A percentile compares a stretch with the other conserved stretches of the same genome.
phyloP scores from a whole-genome alignment of 2,113 vertebrate genomes.

The Alligator sinensis region DNA sequence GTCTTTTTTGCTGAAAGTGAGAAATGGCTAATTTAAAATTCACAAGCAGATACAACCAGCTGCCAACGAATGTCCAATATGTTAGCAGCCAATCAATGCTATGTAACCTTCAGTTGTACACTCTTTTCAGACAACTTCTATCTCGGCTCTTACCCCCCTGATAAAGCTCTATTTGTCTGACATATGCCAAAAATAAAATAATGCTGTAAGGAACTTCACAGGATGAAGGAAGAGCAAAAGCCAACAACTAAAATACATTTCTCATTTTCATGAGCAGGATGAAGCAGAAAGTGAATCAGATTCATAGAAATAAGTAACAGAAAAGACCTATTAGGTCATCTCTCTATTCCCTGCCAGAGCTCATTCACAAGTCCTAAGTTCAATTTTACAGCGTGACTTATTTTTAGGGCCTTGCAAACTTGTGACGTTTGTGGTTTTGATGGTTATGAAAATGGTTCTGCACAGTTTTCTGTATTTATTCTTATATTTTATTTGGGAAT shows the following conservation, averaged over 20 bases:
- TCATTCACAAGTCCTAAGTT: background rate
- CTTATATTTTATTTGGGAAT: background rate
- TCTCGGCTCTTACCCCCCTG: background rate
- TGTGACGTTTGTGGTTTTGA: background rate
- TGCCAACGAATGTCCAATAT: background rate
- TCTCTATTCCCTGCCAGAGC: background rate
- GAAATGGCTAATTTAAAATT: conserved; percentile 20
- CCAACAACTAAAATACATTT: background rate
- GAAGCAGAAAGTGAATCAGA: background rate
- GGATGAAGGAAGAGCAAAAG: background rate
- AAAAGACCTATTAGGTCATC: background rate
- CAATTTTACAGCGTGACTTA: background rate
- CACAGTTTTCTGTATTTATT: background rate
- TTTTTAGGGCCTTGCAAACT: background rate
- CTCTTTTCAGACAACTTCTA: background rate
- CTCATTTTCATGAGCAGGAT: background rate
- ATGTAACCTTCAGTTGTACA: background rate
- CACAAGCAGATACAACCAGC: background rate
- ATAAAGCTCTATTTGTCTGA: background rate
- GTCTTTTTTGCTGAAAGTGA: background rate
- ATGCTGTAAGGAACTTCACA: background rate
- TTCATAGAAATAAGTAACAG: background rate
- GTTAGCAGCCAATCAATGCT: conserved; percentile 5
- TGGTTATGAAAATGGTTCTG: background rate
- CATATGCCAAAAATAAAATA: background rate